Conservation (phyloP, 2,113 vertebrate species). For the Pongo pygmaeus region DNA sequence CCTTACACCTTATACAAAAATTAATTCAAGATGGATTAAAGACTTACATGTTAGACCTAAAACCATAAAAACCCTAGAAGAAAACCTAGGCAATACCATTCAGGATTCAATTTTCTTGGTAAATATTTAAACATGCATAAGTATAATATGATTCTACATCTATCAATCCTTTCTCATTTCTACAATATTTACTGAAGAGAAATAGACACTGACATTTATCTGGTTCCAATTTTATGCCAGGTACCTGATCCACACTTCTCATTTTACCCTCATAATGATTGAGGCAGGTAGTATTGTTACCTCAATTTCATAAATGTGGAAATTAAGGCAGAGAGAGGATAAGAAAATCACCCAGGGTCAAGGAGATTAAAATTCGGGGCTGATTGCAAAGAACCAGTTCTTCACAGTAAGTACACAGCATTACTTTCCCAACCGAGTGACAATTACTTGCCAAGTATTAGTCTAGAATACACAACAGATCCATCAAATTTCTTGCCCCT, state of each 20-base stretch:
- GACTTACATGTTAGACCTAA: too few species aligned
- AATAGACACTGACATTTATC: neutral
- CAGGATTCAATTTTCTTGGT: neutral
- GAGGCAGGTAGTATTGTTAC: neutral
- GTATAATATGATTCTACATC: neutral
- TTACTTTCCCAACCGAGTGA: neutral
- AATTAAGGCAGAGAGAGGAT: neutral
- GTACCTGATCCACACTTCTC: neutral
- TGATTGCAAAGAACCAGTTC: neutral
- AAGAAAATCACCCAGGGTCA: neutral
- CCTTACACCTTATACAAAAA: too few species aligned
- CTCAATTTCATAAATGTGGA: neutral
- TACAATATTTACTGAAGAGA: neutral
- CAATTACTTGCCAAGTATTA: neutral
- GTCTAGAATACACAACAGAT: neutral
- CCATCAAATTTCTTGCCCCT: neutral
- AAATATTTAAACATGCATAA: neutral
- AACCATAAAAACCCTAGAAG: too few species aligned
- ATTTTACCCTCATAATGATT: neutral
- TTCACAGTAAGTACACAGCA: neutral
- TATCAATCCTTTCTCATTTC: neutral
- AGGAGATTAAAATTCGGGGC: neutral
- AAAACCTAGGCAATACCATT: too few species aligned
- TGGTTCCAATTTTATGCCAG: neutral
- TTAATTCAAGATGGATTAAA: too few species aligned